Conservation (phyloP, 2,113 vertebrate species). For the Dicaeum eximium region DNA sequence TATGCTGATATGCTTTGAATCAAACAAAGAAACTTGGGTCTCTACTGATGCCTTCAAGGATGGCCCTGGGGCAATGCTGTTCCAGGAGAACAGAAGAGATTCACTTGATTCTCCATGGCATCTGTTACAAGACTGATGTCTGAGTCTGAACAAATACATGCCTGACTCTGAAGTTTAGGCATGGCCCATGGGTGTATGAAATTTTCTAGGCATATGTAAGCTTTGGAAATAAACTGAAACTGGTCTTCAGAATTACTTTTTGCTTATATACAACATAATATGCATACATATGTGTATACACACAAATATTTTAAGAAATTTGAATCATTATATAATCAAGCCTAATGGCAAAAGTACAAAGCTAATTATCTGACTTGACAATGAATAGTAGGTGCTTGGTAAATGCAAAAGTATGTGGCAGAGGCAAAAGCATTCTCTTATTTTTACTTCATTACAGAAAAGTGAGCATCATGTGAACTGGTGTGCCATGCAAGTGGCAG, state of each 20-base stretch:
- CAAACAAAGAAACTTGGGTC: slow-evolving; percentile 17
- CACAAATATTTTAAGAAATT: background rate
- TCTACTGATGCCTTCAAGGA: slow-evolving; percentile 44
- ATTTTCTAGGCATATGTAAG: background rate
- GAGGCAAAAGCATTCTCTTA: background rate
- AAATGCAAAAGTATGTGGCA: background rate
- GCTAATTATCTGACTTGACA: background rate
- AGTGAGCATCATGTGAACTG: background rate
- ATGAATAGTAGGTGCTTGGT: background rate
- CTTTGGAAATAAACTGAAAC: background rate
- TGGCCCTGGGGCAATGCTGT: slow-evolving; percentile 27
- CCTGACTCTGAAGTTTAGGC: background rate
- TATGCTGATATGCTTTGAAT: slow-evolving; percentile 40
- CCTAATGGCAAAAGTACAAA: background rate
- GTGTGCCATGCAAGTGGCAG: background rate
- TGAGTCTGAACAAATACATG: slow-evolving; percentile 1
- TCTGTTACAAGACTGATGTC: background rate
- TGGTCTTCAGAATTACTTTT: background rate
- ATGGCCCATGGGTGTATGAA: background rate
- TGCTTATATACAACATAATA: background rate
- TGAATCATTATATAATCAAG: background rate
- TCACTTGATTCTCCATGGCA: background rate
- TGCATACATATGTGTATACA: background rate
- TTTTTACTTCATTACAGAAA: background rate
- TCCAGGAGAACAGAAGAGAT: slow-evolving; percentile 17